These are phyloP conservation scores for Cheilosia pagana DNA, from an alignment of 2,888 invertebrate species.

Conservation along the genomic window DNA sequence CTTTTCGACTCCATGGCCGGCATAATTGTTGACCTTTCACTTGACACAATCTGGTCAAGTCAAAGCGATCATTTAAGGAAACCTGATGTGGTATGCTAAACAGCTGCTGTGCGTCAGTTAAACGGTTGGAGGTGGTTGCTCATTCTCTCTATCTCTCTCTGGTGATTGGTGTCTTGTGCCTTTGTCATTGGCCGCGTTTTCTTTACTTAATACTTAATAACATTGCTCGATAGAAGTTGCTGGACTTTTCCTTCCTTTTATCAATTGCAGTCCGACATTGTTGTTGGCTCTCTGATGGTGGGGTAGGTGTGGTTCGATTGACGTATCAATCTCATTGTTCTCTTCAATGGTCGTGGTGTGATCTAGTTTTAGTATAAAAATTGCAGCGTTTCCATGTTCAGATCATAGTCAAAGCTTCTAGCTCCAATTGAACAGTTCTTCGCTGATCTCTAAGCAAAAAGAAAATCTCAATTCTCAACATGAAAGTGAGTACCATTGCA, in stretches of 20 bases:
- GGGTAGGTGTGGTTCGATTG: constrained; percentile 59
- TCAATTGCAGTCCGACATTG: constrained; percentile 29
- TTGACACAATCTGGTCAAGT: constrained; percentile 24
- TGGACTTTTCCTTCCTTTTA: constrained; percentile 38
- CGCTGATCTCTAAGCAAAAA: constrained; percentile 69
- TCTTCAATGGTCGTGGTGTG: constrained; percentile 21
- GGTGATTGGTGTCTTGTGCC: constrained; percentile 13
- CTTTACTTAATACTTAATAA: constrained; percentile 16
- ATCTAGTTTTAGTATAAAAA: constrained; percentile 68
- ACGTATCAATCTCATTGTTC: constrained; percentile 55
- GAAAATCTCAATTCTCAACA: constrained; percentile 67
- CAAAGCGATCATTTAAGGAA: constrained; percentile 51
- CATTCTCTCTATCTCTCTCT: background rate
- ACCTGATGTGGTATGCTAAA: constrained; percentile 58
- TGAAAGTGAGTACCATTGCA: constrained; percentile 61
- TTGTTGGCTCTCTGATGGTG: constrained; percentile 18
- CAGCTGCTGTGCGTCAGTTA: constrained; percentile 38
- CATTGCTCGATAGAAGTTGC: constrained; percentile 46
- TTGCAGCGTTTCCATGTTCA: constrained; percentile 53
- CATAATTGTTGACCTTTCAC: constrained; percentile 47
- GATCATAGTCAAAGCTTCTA: constrained; percentile 72
- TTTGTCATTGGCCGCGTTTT: constrained; percentile 37
- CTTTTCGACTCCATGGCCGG: constrained; percentile 19
- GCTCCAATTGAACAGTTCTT: constrained; percentile 74
- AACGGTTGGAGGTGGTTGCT: constrained; percentile 18